Conservation (phyloP, 1,140 invertebrate genomes). For the Solen grandis region DNA sequence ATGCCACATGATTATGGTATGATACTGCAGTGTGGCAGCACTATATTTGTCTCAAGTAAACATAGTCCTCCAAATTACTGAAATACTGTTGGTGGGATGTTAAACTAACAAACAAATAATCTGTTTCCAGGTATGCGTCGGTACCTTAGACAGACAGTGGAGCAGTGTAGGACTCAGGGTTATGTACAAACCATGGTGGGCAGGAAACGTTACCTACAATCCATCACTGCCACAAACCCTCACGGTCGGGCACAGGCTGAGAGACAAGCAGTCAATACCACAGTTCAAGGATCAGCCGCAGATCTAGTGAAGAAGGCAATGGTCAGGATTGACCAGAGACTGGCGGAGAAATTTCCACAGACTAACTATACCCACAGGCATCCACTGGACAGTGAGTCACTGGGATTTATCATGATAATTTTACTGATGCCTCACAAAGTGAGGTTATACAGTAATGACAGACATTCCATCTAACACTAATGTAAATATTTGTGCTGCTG, state of each 20-base stretch:
- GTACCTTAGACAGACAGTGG: conserved; percentile 86
- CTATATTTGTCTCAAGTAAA: too few relatives aligned
- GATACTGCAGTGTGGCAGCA: too few relatives aligned
- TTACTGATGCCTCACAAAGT: too few relatives aligned
- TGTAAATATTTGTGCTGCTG: too few relatives aligned
- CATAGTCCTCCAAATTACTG: too few relatives aligned
- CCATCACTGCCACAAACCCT: conserved; percentile 86
- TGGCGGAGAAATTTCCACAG: conserved; percentile 76
- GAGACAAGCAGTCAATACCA: conserved; percentile 96
- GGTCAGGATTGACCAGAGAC: conserved; percentile 87
- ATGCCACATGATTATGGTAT: too few relatives aligned
- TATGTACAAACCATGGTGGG: conserved; percentile 92
- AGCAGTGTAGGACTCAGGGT: conserved; percentile 87
- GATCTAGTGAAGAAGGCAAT: conserved; percentile 97
- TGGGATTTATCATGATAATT: background rate
- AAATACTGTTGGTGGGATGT: too few relatives aligned
- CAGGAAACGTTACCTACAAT: conserved; percentile 89
- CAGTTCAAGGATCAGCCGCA: conserved; percentile 96
- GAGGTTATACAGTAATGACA: too few relatives aligned
- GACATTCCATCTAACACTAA: too few relatives aligned
- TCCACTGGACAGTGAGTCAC: conserved; percentile 23
- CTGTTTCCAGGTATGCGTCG: conserved; percentile 80
- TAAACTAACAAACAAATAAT: too few relatives aligned
- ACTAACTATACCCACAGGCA: conserved; percentile 61
- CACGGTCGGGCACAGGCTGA: conserved; percentile 89